Base-by-base conservation (phyloP, 2,888 invertebrate species). In the Drosophila ezoana region DNA sequence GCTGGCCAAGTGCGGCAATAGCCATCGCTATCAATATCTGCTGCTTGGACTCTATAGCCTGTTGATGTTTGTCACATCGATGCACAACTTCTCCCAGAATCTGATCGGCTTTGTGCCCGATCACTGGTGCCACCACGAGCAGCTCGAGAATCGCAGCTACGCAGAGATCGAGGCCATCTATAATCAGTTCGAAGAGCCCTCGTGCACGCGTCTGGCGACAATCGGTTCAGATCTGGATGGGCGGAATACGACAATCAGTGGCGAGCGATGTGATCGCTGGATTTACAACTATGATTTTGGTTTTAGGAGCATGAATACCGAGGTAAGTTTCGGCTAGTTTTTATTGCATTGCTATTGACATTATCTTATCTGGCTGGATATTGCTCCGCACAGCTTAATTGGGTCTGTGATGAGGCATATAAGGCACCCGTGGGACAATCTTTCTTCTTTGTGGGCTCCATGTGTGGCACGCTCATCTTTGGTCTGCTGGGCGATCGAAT, bases 381-480 rank as follows among this genome's bases (percentile, higher is more conserved):
- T 45, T 40, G 13, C 37, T n/a, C 16, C 8, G 1, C 6, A 37
- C 62, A 90, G 90, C 72, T 94, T 23, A 91, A 94, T 78, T 95
- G 94, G 94, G 93, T 94, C 6, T 94, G 94, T 81, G 92, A 92
- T 28, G 91, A 93, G n/a, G 92, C 92, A 57, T 94, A 94, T 93
- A 93, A 93, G 79, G 92, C 94, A 18, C 92, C 93, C 1, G 85
- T 94, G 35, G 94, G 94, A 0, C 94, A 94, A 83, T 94, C 94
- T 5, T 90, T 94, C 66, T 95, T 94, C 86, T 94, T 94, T 82
- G 90, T 93, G 47, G 94, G 94, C 8, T 94, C 94, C 16, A 93
- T 94, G 43, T 79, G 93, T 23, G 94, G 94, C 1, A 93, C 93
- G 40, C 81, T 94, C 14, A 68, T 91, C n/a, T 93, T 94, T 72